These are phyloP conservation scores for Sycophaga agraensis DNA, from an alignment of 1,140 invertebrate genomes.

Conservation along the genomic window DNA sequence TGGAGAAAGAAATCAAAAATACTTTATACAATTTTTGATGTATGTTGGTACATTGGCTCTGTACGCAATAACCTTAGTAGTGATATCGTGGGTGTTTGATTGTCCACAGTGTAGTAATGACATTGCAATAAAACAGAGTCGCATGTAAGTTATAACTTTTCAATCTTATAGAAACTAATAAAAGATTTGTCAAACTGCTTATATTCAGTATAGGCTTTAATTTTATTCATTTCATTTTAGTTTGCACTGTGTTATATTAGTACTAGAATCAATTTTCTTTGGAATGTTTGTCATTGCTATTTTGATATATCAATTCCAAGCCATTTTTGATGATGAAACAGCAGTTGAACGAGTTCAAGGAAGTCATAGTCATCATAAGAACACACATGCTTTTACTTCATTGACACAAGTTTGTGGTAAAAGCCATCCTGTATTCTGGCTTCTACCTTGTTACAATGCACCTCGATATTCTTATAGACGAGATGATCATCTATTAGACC, in stretches of 20 bases:
- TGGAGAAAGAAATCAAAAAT: conserved; percentile 91
- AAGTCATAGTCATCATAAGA: conserved; percentile 66
- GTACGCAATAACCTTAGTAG: conserved; percentile 73
- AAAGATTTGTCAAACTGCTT: too few relatives aligned
- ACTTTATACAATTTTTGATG: conserved; percentile 90
- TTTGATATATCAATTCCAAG: conserved; percentile 84
- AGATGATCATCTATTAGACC: conserved; percentile 62
- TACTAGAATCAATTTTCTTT: conserved; percentile 82
- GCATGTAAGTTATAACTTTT: conserved; percentile 72
- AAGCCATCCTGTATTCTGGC: conserved; percentile 68
- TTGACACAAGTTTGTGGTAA: conserved; percentile 80
- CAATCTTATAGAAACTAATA: background rate
- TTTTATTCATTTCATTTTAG: conserved; percentile 57
- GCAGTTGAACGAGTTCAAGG: conserved; percentile 78
- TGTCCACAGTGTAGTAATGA: conserved; percentile 71
- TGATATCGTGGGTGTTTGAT: conserved; percentile 74
- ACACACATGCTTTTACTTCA: conserved; percentile 67
- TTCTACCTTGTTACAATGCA: conserved; percentile 64
- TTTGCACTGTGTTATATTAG: conserved; percentile 81
- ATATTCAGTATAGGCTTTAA: background rate
- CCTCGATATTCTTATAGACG: conserved; percentile 59
- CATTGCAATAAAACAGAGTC: conserved; percentile 69
- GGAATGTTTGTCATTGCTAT: conserved; percentile 89
- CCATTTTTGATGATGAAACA: conserved; percentile 81
- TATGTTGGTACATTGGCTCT: conserved; percentile 68